A percentile compares a stretch with the other conserved stretches of the same genome.
phyloP scores from a whole-genome alignment of 2,888 invertebrate genomes.

The Dioctria rufipes region DNA sequence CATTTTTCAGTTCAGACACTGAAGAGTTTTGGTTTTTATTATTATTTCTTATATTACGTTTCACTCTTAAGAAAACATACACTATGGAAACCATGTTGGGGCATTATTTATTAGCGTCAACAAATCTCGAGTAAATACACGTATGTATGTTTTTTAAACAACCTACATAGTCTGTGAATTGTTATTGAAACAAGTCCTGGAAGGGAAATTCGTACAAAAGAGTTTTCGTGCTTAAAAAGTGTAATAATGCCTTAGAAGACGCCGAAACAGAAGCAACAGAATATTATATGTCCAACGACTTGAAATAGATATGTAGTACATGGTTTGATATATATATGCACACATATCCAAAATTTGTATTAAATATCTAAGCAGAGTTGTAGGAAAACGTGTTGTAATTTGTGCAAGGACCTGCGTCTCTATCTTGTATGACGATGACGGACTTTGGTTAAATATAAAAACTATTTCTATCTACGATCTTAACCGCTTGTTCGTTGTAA shows the following conservation, averaged over 20 bases:
- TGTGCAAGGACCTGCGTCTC: no score
- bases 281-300: no score
- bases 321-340: no score
- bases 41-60: background rate
- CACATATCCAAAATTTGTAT: no score
- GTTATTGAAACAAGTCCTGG: background rate
- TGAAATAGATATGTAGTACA: no score
- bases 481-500: background rate
- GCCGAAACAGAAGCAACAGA: background rate
- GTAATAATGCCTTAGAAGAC: background rate
- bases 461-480: background rate
- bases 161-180: no score
- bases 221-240: background rate
- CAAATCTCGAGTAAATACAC: background rate
- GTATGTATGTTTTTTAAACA: background rate
- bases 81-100: no score
- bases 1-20: conserved; percentile 54
- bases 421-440: conserved; percentile 5
- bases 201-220: background rate
- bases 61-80: no score
- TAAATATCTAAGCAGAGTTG: no score
- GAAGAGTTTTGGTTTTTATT: conserved; percentile 51
- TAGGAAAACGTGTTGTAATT: no score
- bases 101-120: no score
- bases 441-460: background rate